These are phyloP conservation scores for Axis porcinus DNA, from an alignment of 2,113 vertebrate genomes.

Conservation along the genomic window DNA sequence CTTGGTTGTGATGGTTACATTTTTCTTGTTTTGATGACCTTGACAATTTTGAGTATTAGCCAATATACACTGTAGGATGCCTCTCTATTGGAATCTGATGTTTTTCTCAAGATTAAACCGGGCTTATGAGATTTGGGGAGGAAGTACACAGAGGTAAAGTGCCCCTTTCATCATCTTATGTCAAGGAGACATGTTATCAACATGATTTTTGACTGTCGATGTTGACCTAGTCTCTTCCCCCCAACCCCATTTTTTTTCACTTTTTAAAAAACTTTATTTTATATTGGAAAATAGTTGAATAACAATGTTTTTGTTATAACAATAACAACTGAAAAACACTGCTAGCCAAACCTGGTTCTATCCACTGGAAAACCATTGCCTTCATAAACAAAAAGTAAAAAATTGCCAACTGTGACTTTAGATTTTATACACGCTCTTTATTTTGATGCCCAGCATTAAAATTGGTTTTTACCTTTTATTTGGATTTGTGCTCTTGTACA, in stretches of 20 bases:
- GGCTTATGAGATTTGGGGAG: background rate
- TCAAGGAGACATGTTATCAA: background rate
- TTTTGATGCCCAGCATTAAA: constrained; percentile 34
- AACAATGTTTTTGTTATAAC: background rate
- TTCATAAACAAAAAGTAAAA: background rate
- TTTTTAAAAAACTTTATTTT: background rate
- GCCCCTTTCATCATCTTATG: background rate
- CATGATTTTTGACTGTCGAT: background rate
- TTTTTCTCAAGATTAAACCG: background rate
- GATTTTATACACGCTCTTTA: constrained; percentile 19
- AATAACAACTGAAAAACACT: background rate
- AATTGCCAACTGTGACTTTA: background rate
- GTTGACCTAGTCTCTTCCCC: background rate
- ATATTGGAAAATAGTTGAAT: background rate
- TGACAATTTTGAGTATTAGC: background rate
- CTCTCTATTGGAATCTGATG: background rate
- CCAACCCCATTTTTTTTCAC: background rate
- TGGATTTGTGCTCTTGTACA: background rate
- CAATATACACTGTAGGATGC: background rate
- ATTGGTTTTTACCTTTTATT: constrained; percentile 4
- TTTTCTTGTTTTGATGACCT: background rate
- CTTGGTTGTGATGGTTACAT: background rate
- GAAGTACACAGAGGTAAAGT: background rate
- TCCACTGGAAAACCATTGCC: background rate
- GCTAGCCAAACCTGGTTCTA: background rate